Conservation (phyloP, 1,140 invertebrate species). For the Bactericera cockerelli region DNA sequence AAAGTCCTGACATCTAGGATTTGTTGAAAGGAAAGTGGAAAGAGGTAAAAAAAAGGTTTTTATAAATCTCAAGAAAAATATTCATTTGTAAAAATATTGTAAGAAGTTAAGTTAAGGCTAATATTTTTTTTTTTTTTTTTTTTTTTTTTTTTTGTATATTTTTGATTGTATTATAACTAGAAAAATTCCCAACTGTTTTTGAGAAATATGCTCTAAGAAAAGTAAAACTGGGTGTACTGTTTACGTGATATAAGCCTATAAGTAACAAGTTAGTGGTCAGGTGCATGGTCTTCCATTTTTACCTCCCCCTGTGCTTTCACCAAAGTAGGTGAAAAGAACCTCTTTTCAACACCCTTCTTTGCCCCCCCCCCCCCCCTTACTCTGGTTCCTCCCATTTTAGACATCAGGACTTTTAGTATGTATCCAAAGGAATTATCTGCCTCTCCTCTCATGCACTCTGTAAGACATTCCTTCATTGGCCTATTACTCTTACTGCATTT, state of each 20-base stretch:
- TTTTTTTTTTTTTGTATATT: background rate
- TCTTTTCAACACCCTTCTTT: background rate
- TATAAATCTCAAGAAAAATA: background rate
- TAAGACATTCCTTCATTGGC: background rate
- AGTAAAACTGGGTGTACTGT: too few species aligned
- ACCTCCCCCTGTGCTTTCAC: background rate
- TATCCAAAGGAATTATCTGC: background rate
- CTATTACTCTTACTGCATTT: too few species aligned
- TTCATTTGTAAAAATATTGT: background rate
- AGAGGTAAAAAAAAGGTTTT: too few species aligned
- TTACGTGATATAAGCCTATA: too few species aligned
- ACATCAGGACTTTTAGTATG: too few species aligned
- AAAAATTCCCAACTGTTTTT: too few species aligned
- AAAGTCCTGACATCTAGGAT: too few species aligned
- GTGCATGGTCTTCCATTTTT: too few species aligned
- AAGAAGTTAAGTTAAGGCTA: background rate
- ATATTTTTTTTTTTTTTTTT: background rate
- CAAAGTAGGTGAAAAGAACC: background rate
- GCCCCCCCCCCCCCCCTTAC: background rate
- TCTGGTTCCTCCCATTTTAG: too few species aligned
- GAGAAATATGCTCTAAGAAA: too few species aligned
- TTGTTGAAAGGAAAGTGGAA: too few species aligned
- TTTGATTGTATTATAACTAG: background rate
- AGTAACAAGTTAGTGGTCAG: too few species aligned
- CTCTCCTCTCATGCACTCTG: background rate